Base-by-base conservation (phyloP, 2,113 vertebrate genomes). In the Colossoma macropomum region DNA sequence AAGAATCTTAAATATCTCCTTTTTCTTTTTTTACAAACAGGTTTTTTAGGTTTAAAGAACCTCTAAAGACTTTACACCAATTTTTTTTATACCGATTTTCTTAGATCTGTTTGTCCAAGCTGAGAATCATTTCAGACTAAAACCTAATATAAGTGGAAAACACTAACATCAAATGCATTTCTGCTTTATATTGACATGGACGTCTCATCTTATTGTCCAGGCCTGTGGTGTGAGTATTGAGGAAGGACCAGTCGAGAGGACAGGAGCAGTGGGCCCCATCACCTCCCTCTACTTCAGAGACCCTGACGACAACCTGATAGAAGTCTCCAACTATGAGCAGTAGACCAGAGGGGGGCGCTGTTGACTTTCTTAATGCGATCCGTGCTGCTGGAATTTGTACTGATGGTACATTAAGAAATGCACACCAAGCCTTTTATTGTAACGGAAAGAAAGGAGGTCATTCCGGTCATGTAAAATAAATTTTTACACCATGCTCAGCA, bases 271-370 rank as follows among this genome's bases (percentile, higher is more conserved):
- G 84, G 96, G 97, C 1, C 86, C 94, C 4, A 96, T 98, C 84
- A 94, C 88, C 28, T 98, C 96, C 0, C 54, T 98, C 50, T 98
- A 97, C 90, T 97, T 98, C 82, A 90, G 94, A 89, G 96, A 98
- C 82, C 97, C 97, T 0, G 95, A 98, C 16, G 66, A 92, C 83
- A 98, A 98, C 85, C 93, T 98, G 50, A 95, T 96, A 0, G 96
- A 98, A 83, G 94, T 98, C 34, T 97, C 96, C 79, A 97, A 92
- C 88, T 98, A 97, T 84, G 85, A 82, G 23, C 45, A 88, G 32
- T 25, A 84, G 63, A 27, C 62, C 50, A 56, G n/a, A 62, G 74
- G 41, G 50, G 60, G 84, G n/a, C 16, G 10, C 59, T 62, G 59
- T 62, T 62, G 59, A 62, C 59, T 27, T 59, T 2, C 32, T 38